Evolutionary conservation across 2,113 vertebrate species (phyloP).

Genomic region (Casuarius casuarius): DNA sequence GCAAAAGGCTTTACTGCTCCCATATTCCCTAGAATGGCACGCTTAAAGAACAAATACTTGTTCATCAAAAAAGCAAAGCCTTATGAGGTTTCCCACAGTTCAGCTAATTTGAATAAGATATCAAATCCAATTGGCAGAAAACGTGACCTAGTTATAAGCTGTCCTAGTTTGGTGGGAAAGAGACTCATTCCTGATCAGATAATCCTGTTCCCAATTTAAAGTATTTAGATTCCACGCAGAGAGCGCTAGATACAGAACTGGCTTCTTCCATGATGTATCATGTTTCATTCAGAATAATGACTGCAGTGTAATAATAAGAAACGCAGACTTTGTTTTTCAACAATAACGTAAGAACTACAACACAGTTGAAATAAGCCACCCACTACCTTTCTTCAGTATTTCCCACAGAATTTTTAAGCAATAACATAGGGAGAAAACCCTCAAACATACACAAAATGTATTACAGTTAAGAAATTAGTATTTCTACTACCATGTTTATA

Average conservation of each 20-base stretch:
- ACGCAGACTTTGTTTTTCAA: neutral
- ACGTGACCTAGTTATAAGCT: neutral
- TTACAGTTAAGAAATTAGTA: neutral
- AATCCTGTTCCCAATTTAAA: neutral
- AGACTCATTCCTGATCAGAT: neutral
- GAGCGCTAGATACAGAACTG: neutral
- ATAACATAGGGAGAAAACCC: neutral
- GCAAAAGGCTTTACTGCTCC: neutral
- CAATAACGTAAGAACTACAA: neutral
- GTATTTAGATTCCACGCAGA: neutral
- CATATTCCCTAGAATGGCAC: neutral
- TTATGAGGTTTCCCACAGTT: neutral
- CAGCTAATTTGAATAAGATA: neutral
- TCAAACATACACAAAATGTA: neutral
- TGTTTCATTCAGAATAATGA: rapidly evolving
- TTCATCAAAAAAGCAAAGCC: neutral
- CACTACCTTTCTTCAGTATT: rapidly evolving
- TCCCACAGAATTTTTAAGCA: neutral
- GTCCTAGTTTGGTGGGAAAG: neutral
- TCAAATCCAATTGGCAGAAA: neutral
- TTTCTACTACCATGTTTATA: neutral
- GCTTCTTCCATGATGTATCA: neutral
- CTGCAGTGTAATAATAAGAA: neutral
- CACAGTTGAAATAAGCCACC: neutral
- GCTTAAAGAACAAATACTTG: neutral